These are phyloP conservation scores for Archocentrus centrarchus DNA, from an alignment of 2,113 vertebrate genomes.

Conservation along the genomic window DNA sequence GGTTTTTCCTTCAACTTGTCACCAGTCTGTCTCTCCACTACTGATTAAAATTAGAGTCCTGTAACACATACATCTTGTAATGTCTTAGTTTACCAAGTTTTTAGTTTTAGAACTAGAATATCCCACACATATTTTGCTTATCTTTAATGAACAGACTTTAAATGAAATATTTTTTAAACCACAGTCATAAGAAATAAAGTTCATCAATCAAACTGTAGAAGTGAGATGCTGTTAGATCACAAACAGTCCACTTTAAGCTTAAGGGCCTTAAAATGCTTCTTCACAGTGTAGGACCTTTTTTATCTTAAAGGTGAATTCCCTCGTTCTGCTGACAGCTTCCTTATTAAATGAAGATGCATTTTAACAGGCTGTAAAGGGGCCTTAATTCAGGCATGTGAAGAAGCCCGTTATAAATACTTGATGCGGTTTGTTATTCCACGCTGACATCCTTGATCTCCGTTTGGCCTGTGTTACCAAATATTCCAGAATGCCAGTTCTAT, in stretches of 20 bases:
- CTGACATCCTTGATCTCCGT: background rate
- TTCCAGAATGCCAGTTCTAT: too few species aligned
- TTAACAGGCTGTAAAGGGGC: constrained; percentile 36
- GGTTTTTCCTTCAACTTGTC: too few species aligned
- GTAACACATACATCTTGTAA: background rate
- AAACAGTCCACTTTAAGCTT: background rate
- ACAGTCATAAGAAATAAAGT: background rate
- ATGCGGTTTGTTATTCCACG: constrained; percentile 23
- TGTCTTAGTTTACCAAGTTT: too few species aligned
- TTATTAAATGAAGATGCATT: background rate
- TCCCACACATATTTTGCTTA: background rate
- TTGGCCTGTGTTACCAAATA: background rate
- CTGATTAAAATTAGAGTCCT: background rate
- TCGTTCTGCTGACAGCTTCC: background rate
- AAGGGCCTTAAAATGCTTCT: background rate
- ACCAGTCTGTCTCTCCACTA: background rate
- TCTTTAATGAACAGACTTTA: background rate
- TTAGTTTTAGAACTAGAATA: background rate
- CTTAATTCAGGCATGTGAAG: constrained; percentile 57
- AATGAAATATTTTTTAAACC: background rate
- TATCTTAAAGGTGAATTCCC: background rate
- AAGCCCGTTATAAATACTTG: constrained; percentile 57
- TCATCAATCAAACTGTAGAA: background rate
- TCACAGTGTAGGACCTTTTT: background rate
- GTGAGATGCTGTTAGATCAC: too few species aligned